A percentile compares a stretch with the other conserved stretches of the same genome.
phyloP scores from a whole-genome alignment of 2,113 vertebrate genomes.

The chimpanzee (Pan troglodytes) region NHGRI_mPanTro3-v2.1_pri NC_072420.2:44863501-44864000 shows the following conservation, averaged over 20 bases:
- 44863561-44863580: too few species aligned
- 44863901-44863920: neutral
- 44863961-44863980: neutral
- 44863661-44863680: too few species aligned
- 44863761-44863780: rapidly evolving
- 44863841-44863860: neutral
- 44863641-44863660: too few species aligned
- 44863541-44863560: too few species aligned
- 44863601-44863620: too few species aligned
- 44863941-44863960: neutral
- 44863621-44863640: too few species aligned
- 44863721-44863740: too few species aligned
- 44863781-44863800: neutral
- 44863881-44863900: too few species aligned
- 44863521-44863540: too few species aligned
- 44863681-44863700: rapidly evolving
- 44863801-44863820: neutral
- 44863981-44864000: rapidly evolving
- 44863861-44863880: neutral
- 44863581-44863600: too few species aligned
- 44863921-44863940: neutral
- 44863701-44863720: neutral
- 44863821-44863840: neutral
- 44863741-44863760: neutral
- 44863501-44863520: too few species aligned